phyloP scores from a whole-genome alignment of 2,888 invertebrate species.

The Patella pellucida region DNA sequence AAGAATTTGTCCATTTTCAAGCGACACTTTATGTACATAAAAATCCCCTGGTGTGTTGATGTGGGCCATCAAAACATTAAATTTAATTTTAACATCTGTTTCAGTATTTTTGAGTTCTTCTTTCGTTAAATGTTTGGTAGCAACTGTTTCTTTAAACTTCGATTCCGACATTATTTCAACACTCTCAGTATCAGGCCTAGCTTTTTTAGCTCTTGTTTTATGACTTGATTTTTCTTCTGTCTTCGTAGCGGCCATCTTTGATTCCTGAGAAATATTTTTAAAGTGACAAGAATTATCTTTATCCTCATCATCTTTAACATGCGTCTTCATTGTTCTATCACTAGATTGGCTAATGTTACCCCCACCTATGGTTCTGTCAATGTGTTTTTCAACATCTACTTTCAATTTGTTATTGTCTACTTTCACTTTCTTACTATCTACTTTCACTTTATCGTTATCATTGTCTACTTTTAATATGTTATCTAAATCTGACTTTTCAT shows the following conservation, averaged over 20 bases:
- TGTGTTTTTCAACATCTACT: not conserved
- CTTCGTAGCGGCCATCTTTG: not conserved
- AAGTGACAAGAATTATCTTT: not conserved
- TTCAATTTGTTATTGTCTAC: not conserved
- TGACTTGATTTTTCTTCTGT: not conserved
- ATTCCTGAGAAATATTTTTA: no score
- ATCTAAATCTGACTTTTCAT: not conserved
- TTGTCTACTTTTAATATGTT: not conserved
- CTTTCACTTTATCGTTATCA: not conserved
- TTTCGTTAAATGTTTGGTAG: no score
- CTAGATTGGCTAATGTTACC: not conserved
- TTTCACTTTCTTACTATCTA: not conserved
- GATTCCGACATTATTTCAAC: not conserved
- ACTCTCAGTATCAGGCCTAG: not conserved
- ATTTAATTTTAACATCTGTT: not conserved
- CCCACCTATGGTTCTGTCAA: not conserved
- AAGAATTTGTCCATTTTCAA: slow-evolving; percentile 42
- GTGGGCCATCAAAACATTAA: slow-evolving; percentile 53
- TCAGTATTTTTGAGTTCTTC: not conserved
- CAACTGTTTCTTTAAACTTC: no score
- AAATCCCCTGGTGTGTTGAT: slow-evolving; percentile 59
- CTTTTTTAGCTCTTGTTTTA: not conserved
- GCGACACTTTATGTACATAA: slow-evolving; percentile 54
- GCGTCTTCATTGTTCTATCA: not conserved
- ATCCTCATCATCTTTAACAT: not conserved